Evolutionary conservation across 2,113 vertebrate species (phyloP), one percentile per base, ranked within the genome.

Genomic region (Ciconia stormi): DNA sequence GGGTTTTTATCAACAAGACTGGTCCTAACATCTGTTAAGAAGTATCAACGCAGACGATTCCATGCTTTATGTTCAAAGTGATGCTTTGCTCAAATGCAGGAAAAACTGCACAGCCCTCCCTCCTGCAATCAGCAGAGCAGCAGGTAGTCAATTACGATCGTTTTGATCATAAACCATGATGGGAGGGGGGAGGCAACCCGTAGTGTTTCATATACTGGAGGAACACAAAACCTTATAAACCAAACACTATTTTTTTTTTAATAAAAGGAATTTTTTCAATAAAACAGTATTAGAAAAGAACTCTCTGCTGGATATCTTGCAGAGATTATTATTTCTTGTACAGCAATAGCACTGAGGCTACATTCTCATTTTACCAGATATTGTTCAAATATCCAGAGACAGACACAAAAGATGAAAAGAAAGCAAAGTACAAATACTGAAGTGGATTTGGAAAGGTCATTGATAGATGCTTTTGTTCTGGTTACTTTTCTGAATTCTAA

Each of bases 351-450:
- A 74, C n/a, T 0, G 1, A 81, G 59, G 32, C 80, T 81, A 10
- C 42, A 21, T 62, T 95, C 74, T 95, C 89, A 87, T 93, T 95
- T 95, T 62, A 46, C 46, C 59, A 91, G 59, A 47, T 97, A 84
- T 71, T 95, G 87, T 40, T 94, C 83, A 92, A 96, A 81, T 84
- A 83, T 61, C 89, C 53, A 23, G 89, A 91, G 80, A 74, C 40
- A 86, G 80, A 46, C 58, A 87, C 87, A 40, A 81, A 58, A 83
- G 69, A 61, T 86, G 46, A 86, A 77, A 88, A 53, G 82, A 95
- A 83, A 89, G 69, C 34, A 29, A 84, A 91, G 32, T 58, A 21
- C 77, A 83, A 87, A 70, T 73, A 81, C 63, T 67, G 80, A 83
- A 53, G 83, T 49, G 38, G 46, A 50, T 62, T 86, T 82, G 55